Percentiles rank a stretch among this genome's conserved stretches.
Evolutionary conservation across 2,888 invertebrate species (phyloP).

Genomic region (Metalampra italica): DNA sequence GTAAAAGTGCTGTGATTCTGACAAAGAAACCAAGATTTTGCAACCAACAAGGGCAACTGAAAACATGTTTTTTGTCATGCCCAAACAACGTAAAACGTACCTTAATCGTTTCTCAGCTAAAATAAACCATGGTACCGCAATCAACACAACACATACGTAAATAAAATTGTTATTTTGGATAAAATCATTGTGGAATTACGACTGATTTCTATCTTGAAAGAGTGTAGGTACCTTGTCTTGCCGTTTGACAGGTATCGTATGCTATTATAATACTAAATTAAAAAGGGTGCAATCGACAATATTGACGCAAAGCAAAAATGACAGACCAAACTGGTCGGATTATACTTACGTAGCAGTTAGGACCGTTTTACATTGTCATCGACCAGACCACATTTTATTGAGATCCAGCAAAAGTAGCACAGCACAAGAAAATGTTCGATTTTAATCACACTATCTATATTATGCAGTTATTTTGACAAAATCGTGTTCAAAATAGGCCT

Average conservation of each 20-base stretch:
- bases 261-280: constrained; percentile 40
- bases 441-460: constrained; percentile 35
- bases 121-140: constrained; percentile 51
- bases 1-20: constrained; percentile 66
- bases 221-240: constrained; percentile 28
- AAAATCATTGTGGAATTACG: constrained; percentile 52
- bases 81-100: constrained; percentile 33
- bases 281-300: constrained; percentile 12
- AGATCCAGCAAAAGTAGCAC: constrained; percentile 36
- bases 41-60: constrained; percentile 69
- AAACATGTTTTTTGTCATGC: constrained; percentile 52
- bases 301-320: constrained; percentile 3
- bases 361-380: constrained; percentile 70
- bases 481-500: constrained; percentile 29
- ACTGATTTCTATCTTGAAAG: constrained; percentile 49
- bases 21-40: constrained; percentile 73
- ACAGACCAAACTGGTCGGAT: constrained; percentile 41
- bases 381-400: constrained; percentile 64
- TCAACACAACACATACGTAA: constrained; percentile 40
- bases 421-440: constrained; percentile 41
- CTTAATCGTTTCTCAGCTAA: constrained; percentile 33
- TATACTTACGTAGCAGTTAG: constrained; percentile 68
- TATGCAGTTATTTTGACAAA: constrained; percentile 32
- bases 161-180: constrained; percentile 49
- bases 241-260: constrained; percentile 38